Evolutionary conservation across 2,797 vertebrate species (phyloP).

Genomic region (Hoplostethus atlanticus): DNA sequence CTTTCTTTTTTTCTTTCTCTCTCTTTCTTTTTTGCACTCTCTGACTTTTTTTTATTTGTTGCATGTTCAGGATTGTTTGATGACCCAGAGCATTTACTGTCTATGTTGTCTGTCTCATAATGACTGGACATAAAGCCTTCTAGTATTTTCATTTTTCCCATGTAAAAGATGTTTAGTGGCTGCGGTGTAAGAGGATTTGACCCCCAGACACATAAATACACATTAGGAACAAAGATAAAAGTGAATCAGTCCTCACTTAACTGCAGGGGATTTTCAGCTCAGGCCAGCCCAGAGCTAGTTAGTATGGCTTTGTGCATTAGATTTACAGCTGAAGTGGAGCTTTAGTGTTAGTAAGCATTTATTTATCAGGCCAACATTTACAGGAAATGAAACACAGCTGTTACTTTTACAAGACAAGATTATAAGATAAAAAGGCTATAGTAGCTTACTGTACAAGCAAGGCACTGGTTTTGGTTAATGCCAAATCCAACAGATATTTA

Average conservation of each 20-base stretch:
- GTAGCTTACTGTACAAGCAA: not conserved
- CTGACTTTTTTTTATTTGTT: too few species aligned
- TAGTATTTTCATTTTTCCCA: not conserved
- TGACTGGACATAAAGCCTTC: conserved; percentile 3
- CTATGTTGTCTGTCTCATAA: conserved; percentile 20
- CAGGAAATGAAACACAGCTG: conserved; percentile 48
- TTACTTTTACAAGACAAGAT: too few species aligned
- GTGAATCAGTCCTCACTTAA: conserved; percentile 47
- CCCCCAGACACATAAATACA: conserved; percentile 65
- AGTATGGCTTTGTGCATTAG: conserved; percentile 52
- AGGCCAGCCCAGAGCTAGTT: conserved; percentile 59
- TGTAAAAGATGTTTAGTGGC: conserved; percentile 54
- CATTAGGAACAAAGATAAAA: conserved; percentile 59
- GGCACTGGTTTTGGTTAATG: not conserved
- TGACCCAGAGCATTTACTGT: not conserved
- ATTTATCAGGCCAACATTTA: conserved; percentile 65
- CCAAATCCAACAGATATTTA: not conserved
- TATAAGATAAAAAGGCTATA: too few species aligned
- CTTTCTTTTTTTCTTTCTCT: not conserved
- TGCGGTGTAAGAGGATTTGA: conserved; percentile 66
- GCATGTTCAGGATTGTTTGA: too few species aligned
- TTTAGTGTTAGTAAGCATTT: conserved; percentile 52
- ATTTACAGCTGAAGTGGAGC: conserved; percentile 58
- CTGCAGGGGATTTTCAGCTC: conserved; percentile 49
- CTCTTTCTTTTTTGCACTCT: not conserved